These are phyloP conservation scores for Dasyurus viverrinus DNA, from an alignment of 2,113 vertebrate species.

Conservation along the genomic window DNA sequence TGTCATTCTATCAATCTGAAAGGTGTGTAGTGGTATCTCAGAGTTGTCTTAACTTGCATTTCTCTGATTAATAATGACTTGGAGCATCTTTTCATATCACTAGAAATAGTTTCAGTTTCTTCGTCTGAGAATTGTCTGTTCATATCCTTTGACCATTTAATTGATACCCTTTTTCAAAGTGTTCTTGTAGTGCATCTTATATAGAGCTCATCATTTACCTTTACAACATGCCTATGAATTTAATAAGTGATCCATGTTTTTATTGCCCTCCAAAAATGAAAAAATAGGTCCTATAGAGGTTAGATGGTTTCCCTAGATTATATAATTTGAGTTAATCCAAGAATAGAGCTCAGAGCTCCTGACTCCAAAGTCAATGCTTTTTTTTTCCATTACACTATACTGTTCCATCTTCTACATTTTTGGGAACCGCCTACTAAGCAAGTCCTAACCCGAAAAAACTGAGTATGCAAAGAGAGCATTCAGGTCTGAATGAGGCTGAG, in stretches of 20 bases:
- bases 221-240: neutral
- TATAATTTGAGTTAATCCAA: conserved; percentile 42
- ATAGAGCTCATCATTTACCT: neutral
- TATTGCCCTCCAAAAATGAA: neutral
- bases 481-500: conserved; percentile 39
- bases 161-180: neutral
- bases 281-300: conserved; percentile 19
- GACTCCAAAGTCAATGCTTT: conserved; percentile 51
- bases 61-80: too few species aligned
- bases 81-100: too few species aligned
- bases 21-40: too few species aligned
- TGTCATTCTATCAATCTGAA: too few species aligned
- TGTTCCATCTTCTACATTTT: conserved; percentile 40
- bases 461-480: conserved; percentile 16
- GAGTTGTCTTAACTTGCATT: too few species aligned
- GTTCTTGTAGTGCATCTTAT: neutral
- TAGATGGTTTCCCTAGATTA: conserved; percentile 39
- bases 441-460: conserved; percentile 46
- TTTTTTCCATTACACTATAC: conserved; percentile 17
- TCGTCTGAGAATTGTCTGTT: too few species aligned
- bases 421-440: conserved; percentile 56
- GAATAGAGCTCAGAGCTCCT: conserved; percentile 49
- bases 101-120: too few species aligned
- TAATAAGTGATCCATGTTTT: neutral
- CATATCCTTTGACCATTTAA: neutral